These are phyloP conservation scores for Alentia gelatinosa DNA, from an alignment of 2,888 invertebrate species.

Conservation along the genomic window DNA sequence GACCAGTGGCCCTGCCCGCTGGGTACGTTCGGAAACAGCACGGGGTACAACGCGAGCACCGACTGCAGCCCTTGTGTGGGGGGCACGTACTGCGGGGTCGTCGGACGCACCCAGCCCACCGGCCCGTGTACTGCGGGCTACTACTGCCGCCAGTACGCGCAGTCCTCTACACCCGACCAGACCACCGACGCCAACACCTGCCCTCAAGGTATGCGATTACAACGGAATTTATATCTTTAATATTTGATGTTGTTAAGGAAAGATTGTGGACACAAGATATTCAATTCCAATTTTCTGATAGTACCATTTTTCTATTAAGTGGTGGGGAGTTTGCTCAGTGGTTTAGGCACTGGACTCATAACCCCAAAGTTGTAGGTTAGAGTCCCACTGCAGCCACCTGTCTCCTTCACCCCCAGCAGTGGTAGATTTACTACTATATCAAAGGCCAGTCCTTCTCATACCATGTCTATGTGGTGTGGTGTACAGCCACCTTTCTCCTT, in stretches of 20 bases:
- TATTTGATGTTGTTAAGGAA: neutral
- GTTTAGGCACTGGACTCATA: no score
- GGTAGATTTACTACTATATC: no score
- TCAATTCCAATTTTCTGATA: neutral
- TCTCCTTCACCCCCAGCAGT: no score
- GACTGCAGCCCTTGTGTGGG: constrained; percentile 75
- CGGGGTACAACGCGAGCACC: constrained; percentile 68
- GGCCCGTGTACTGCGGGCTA: constrained; percentile 75
- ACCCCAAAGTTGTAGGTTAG: no score
- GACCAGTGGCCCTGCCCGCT: constrained; percentile 71
- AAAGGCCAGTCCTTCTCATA: no score
- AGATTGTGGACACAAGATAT: neutral
- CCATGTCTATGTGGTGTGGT: no score
- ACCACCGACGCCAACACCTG: constrained; percentile 75
- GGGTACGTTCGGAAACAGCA: constrained; percentile 74
- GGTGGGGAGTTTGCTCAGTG: no score
- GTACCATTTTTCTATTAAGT: neutral
- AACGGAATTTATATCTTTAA: no score
- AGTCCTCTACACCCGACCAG: constrained; percentile 74
- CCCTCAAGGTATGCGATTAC: constrained; percentile 75
- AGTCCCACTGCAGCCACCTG: no score
- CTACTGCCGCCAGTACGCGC: constrained; percentile 74
- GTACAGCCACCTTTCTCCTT: no score
- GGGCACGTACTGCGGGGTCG: constrained; percentile 75
- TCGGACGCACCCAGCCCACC: constrained; percentile 72